These are phyloP conservation scores for Julus scanicus DNA, from an alignment of 2,888 invertebrate species.

Conservation along the genomic window DNA sequence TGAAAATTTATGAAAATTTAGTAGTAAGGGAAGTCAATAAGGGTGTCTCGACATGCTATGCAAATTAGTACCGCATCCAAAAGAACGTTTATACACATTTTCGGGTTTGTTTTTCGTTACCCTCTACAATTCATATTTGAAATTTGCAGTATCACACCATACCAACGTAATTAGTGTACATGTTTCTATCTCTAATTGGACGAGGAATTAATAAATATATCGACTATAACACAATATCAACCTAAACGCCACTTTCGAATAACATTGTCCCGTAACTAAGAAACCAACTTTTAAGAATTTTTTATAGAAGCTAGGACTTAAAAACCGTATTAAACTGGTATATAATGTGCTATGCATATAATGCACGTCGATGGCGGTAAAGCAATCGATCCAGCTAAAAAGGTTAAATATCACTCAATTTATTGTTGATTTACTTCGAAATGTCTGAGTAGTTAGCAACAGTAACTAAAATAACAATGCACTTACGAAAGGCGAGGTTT, in stretches of 20 bases:
- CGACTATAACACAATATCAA: not conserved
- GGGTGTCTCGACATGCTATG: not conserved
- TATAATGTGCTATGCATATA: not conserved
- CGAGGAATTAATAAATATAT: slow-evolving; percentile 24
- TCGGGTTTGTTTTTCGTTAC: not conserved
- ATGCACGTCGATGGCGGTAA: not conserved
- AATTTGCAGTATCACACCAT: too few relatives aligned
- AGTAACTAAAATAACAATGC: not conserved
- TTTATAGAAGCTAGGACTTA: not conserved
- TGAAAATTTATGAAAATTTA: not conserved
- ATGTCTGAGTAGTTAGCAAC: not conserved
- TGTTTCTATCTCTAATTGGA: not conserved
- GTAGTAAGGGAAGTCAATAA: not conserved
- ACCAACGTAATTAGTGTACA: not conserved
- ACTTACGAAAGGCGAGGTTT: not conserved
- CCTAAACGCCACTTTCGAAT: not conserved
- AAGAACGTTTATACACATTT: not conserved
- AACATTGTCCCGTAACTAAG: slow-evolving; percentile 28
- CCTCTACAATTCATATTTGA: not conserved
- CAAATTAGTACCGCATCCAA: not conserved
- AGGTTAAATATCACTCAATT: slow-evolving; percentile 9
- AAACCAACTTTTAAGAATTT: not conserved
- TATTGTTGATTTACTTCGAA: not conserved
- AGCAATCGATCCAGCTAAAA: slow-evolving; percentile 9
- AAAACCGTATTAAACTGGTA: not conserved